These are phyloP conservation scores for Danio aesculapii DNA, from an alignment of 2,797 vertebrate genomes.

Conservation along the genomic window DNA sequence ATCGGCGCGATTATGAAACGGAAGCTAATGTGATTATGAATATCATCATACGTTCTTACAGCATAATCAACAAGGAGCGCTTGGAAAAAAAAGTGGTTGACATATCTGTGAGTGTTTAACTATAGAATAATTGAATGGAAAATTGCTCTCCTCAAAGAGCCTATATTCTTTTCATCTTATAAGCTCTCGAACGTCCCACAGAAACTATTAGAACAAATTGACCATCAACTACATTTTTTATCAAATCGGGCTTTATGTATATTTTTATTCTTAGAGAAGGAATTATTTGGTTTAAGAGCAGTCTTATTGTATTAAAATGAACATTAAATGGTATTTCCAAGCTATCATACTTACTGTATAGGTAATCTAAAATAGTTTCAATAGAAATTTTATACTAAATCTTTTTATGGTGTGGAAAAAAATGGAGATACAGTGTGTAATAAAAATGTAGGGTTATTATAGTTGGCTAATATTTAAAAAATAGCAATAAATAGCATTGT, in stretches of 20 bases:
- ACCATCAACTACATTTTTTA: not conserved
- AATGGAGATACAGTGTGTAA: too few species aligned
- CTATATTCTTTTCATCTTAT: constrained; percentile 22
- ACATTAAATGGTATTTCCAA: not conserved
- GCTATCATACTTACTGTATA: too few species aligned
- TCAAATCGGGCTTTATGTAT: not conserved
- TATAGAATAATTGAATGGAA: constrained; percentile 5
- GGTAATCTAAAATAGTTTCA: not conserved
- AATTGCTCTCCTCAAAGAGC: constrained; percentile 12
- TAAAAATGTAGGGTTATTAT: too few species aligned
- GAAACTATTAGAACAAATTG: constrained; percentile 1
- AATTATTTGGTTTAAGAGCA: not conserved
- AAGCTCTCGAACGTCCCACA: not conserved
- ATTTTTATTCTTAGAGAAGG: not conserved
- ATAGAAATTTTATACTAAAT: not conserved
- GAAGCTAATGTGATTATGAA: constrained; percentile 80
- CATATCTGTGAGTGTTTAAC: constrained; percentile 29
- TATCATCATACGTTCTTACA: constrained; percentile 12
- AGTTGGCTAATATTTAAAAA: too few species aligned
- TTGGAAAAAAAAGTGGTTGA: constrained; percentile 26
- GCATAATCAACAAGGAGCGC: constrained; percentile 35
- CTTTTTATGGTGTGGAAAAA: too few species aligned
- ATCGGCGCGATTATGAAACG: constrained; percentile 71
- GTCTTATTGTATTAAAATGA: not conserved
- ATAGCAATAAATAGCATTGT: too few species aligned